Percentiles rank a stretch among this genome's conserved stretches.
These are phyloP conservation scores for Tryphoninae sp. DNA, from an alignment of 2,888 invertebrate genomes.

Conservation along the genomic window DNA sequence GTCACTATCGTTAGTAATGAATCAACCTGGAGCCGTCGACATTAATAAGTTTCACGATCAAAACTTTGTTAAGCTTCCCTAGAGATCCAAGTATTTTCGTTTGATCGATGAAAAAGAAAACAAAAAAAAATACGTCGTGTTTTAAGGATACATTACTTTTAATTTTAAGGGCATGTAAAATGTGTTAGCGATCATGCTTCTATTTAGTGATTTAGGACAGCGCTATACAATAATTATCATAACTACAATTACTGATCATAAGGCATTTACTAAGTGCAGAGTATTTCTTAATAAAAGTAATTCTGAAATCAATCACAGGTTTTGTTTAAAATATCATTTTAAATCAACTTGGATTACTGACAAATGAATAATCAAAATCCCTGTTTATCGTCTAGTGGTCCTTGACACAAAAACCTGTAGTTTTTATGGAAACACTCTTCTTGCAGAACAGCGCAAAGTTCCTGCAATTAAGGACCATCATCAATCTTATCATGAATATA, in stretches of 20 bases:
- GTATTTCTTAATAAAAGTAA: constrained; percentile 82
- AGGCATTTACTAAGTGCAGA: constrained; percentile 81
- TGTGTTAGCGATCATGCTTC: constrained; percentile 81
- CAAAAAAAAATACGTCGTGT: constrained; percentile 75
- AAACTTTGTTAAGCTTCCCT: constrained; percentile 61
- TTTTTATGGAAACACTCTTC: too few relatives aligned
- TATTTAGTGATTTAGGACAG: constrained; percentile 80
- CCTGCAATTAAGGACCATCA: too few relatives aligned
- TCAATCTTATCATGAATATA: too few relatives aligned
- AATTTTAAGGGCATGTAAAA: constrained; percentile 81
- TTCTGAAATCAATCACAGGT: constrained; percentile 73
- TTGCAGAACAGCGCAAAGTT: too few relatives aligned
- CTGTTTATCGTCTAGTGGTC: too few relatives aligned
- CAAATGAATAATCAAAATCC: too few relatives aligned
- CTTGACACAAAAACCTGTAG: too few relatives aligned
- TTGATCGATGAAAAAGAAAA: constrained; percentile 55
- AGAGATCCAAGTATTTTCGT: constrained; percentile 76
- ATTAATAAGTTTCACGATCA: constrained; percentile 57
- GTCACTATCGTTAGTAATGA: constrained; percentile 37
- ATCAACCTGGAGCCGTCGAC: constrained; percentile 55
- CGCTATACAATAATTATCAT: constrained; percentile 81
- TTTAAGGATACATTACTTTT: constrained; percentile 79
- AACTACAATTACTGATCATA: constrained; percentile 80
- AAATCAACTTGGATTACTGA: too few relatives aligned
- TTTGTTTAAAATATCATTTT: too few relatives aligned